These are phyloP conservation scores for Microctonus hyperodae DNA, from an alignment of 2,888 invertebrate genomes.

Conservation along the genomic window DNA sequence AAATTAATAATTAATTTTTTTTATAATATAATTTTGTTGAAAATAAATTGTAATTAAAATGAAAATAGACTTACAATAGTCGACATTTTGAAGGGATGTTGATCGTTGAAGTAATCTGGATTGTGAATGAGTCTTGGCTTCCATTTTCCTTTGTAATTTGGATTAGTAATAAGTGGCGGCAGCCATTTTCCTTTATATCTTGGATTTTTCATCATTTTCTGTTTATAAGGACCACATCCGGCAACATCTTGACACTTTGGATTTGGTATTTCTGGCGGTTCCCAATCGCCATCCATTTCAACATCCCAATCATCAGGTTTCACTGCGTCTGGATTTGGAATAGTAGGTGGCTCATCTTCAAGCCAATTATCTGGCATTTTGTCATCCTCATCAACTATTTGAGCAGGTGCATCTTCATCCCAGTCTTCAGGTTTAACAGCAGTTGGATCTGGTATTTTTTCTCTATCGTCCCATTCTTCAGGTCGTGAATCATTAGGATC, in stretches of 20 bases:
- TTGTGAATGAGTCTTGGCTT: slow-evolving; percentile 84
- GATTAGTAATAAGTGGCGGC: slow-evolving; percentile 88
- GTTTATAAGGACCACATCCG: slow-evolving; percentile 93
- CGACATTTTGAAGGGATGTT: slow-evolving; percentile 87
- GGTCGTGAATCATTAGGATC: slow-evolving; percentile 89
- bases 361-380: slow-evolving; percentile 91
- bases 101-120: slow-evolving; percentile 92
- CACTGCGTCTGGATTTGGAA: slow-evolving; percentile 84
- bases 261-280: slow-evolving; percentile 91
- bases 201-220: slow-evolving; percentile 87
- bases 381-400: slow-evolving; percentile 86
- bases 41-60: neutral
- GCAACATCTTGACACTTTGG: slow-evolving; percentile 77
- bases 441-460: slow-evolving; percentile 87
- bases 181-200: slow-evolving; percentile 94
- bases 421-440: slow-evolving; percentile 95
- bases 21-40: neutral
- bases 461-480: slow-evolving; percentile 95
- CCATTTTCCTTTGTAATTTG: slow-evolving; percentile 97
- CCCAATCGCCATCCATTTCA: slow-evolving; percentile 99
- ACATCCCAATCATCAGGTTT: slow-evolving; percentile 97
- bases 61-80: slow-evolving; percentile 77
- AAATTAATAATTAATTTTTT: slow-evolving; percentile 10
- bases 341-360: slow-evolving; percentile 86
- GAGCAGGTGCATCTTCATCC: slow-evolving; percentile 94